A percentile compares a stretch with the other conserved stretches of the same genome.
Evolutionary conservation across 2,113 vertebrate genomes (phyloP).

Genomic region (Corythoichthys intestinalis): DNA sequence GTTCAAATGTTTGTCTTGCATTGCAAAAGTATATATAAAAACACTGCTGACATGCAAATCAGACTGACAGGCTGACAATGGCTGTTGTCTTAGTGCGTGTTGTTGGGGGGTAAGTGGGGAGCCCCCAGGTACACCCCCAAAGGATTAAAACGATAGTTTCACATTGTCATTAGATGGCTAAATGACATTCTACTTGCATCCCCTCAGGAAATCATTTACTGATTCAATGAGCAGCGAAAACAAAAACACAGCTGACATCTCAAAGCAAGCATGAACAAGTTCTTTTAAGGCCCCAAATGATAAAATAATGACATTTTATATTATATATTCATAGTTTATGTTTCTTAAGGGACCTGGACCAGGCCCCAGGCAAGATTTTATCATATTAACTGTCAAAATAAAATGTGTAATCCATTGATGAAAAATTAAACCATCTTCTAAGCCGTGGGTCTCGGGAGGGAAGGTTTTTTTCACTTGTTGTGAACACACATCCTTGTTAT

Average conservation of each 20-base stretch:
- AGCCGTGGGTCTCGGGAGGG: no score
- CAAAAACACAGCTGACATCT: constrained; percentile 2
- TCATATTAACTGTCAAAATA: not conserved
- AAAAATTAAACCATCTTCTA: no score
- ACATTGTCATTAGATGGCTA: constrained; percentile 41
- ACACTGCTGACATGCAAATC: constrained; percentile 37
- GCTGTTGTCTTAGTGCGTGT: constrained; percentile 37
- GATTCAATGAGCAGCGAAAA: constrained; percentile 29
- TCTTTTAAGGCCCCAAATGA: not conserved
- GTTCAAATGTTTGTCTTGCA: constrained; percentile 34
- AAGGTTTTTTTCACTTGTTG: no score
- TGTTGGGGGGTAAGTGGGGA: constrained; percentile 4
- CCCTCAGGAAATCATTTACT: constrained; percentile 47
- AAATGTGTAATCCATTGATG: not conserved
- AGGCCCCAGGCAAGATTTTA: not conserved
- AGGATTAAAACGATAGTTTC: constrained; percentile 28
- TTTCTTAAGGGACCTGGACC: not conserved
- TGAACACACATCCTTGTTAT: no score
- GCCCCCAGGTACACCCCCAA: constrained; percentile 16
- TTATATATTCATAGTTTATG: not conserved
- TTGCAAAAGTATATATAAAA: not conserved
- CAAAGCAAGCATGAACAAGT: constrained; percentile 10
- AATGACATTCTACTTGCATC: constrained; percentile 33
- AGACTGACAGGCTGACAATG: constrained; percentile 39
- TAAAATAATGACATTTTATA: not conserved